These are phyloP conservation scores for Dipodomys ordii DNA, from an alignment of 2,113 vertebrate genomes.

Conservation along the genomic window DNA sequence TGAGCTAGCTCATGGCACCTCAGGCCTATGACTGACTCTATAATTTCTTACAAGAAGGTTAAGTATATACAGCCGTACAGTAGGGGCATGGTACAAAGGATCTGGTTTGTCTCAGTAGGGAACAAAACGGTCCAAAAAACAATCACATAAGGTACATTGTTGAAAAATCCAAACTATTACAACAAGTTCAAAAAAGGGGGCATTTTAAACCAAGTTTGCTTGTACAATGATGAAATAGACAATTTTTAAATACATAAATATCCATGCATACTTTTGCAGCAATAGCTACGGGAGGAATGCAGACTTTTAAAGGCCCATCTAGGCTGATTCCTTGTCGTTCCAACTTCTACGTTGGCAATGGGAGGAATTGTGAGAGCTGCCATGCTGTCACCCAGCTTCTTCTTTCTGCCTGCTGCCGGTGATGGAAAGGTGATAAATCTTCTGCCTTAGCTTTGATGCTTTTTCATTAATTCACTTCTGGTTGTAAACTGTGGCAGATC, in stretches of 20 bases:
- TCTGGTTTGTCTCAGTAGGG: neutral
- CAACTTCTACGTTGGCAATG: slow-evolving; percentile 11
- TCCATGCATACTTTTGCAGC: slow-evolving; percentile 52
- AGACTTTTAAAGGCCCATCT: slow-evolving; percentile 25
- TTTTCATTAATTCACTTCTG: slow-evolving; percentile 91
- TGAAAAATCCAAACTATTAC: slow-evolving; percentile 55
- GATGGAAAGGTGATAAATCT: slow-evolving; percentile 51
- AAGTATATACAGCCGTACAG: neutral
- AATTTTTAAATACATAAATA: slow-evolving; percentile 71
- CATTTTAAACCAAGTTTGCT: slow-evolving; percentile 61
- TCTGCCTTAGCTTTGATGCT: slow-evolving; percentile 80
- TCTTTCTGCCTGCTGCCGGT: slow-evolving; percentile 1
- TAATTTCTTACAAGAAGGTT: neutral
- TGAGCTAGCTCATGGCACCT: neutral
- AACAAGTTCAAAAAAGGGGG: slow-evolving; percentile 45
- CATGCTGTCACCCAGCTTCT: slow-evolving; percentile 22
- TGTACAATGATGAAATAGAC: neutral
- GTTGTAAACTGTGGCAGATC: slow-evolving; percentile 93
- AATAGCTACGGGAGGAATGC: slow-evolving; percentile 24
- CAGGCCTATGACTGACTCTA: slow-evolving; percentile 5
- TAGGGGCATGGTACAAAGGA: slow-evolving; percentile 22
- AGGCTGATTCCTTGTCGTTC: slow-evolving; percentile 22
- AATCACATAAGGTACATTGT: slow-evolving; percentile 30
- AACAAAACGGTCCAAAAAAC: neutral
- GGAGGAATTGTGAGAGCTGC: neutral